phyloP scores from a whole-genome alignment of 2,113 vertebrate genomes.

The Otus sunia region DNA sequence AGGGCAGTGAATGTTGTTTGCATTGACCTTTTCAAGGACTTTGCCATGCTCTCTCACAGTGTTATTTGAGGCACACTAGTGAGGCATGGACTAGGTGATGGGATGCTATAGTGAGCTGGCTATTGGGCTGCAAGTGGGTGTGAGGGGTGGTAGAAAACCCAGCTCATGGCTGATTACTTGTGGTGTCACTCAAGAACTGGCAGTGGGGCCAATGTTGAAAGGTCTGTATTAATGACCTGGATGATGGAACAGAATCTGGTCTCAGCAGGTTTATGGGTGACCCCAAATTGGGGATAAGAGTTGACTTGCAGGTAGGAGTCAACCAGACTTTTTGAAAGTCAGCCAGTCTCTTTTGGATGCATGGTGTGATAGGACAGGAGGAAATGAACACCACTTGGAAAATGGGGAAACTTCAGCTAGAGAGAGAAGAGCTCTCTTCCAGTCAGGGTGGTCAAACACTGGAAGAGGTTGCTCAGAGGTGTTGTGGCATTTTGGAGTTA shows the following conservation, averaged over 20 bases:
- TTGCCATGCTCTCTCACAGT: neutral
- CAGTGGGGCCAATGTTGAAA: too few relatives aligned
- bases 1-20: neutral
- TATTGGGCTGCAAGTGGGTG: neutral
- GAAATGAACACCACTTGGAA: neutral
- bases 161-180: neutral
- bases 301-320: neutral
- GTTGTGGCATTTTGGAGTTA: neutral
- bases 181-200: neutral
- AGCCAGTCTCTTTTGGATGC: neutral
- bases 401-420: neutral
- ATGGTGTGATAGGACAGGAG: too few relatives aligned
- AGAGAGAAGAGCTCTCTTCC: neutral
- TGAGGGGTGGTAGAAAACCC: neutral
- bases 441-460: neutral
- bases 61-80: neutral
- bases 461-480: neutral
- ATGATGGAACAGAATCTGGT: neutral
- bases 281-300: neutral
- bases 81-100: neutral
- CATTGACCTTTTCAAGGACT: neutral
- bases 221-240: neutral
- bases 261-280: neutral
- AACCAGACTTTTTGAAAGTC: neutral
- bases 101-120: neutral